A percentile compares a stretch with the other conserved stretches of the same genome.
These are phyloP conservation scores for Pterocles gutturalis DNA, from an alignment of 2,113 vertebrate species.

Conservation along the genomic window DNA sequence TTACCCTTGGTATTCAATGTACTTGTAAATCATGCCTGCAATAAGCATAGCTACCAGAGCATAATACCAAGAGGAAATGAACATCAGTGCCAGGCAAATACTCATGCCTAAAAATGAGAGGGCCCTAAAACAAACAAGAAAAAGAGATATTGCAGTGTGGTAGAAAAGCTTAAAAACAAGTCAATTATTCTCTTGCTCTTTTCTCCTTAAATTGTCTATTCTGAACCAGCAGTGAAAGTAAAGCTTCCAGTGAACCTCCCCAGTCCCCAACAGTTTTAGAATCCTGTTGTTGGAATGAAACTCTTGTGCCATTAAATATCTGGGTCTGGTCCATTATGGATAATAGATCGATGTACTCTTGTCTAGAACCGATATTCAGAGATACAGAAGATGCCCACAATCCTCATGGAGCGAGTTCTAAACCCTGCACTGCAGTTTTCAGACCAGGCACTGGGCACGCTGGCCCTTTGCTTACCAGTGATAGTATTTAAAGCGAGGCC, in stretches of 20 bases:
- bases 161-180: not conserved
- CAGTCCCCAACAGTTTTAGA: not conserved
- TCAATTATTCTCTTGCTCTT: not conserved
- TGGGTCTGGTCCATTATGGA: not conserved
- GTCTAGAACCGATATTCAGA: not conserved
- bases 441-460: fast-evolving
- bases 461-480: slow-evolving; percentile 86
- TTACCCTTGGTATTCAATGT: slow-evolving; percentile 98
- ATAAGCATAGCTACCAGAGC: slow-evolving; percentile 97
- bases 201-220: not conserved
- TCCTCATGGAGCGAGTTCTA: not conserved
- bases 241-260: not conserved
- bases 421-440: fast-evolving
- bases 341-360: not conserved
- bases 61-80: slow-evolving; percentile 99
- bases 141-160: not conserved
- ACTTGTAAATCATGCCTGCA: slow-evolving; percentile 99
- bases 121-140: slow-evolving; percentile 80
- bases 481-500: slow-evolving; percentile 95
- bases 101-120: slow-evolving; percentile 98
- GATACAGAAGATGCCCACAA: not conserved
- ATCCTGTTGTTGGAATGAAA: not conserved
- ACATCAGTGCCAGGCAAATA: slow-evolving; percentile 97
- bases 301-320: not conserved
- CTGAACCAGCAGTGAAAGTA: not conserved